Conservation (phyloP, 2,113 vertebrate genomes). For the Neolamprologus caudopunctatus region DNA sequence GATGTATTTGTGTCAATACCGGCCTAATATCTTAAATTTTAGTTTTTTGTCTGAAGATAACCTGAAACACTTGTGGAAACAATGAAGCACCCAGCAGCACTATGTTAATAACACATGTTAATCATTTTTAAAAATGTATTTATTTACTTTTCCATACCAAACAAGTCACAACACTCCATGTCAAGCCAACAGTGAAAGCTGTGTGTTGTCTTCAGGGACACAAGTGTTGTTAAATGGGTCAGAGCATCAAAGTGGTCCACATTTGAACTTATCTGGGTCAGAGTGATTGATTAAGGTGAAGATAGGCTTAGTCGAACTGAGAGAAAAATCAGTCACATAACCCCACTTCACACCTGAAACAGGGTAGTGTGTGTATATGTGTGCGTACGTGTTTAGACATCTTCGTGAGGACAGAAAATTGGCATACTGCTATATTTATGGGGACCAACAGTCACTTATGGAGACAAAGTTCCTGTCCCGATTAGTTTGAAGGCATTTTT, state of each 20-base stretch:
- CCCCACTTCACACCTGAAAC: background rate
- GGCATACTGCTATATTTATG: background rate
- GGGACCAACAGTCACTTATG: background rate
- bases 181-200: background rate
- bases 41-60: background rate
- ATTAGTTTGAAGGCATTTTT: background rate
- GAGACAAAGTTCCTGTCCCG: background rate
- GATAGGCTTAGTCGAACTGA: background rate
- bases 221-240: conserved; percentile 45
- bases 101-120: background rate
- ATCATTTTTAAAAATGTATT: background rate
- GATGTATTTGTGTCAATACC: background rate
- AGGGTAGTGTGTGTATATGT: background rate
- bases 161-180: background rate
- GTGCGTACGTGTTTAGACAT: background rate
- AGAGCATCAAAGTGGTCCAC: conserved; percentile 23
- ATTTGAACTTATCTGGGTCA: conserved; percentile 52
- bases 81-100: background rate
- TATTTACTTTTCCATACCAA: background rate
- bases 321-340: background rate
- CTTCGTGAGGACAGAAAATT: background rate
- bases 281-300: conserved; percentile 46
- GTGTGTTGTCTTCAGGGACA: background rate
- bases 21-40: background rate
- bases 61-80: background rate